Conservation (phyloP, 2,113 vertebrate genomes). For the Antechinus flavipes region DNA sequence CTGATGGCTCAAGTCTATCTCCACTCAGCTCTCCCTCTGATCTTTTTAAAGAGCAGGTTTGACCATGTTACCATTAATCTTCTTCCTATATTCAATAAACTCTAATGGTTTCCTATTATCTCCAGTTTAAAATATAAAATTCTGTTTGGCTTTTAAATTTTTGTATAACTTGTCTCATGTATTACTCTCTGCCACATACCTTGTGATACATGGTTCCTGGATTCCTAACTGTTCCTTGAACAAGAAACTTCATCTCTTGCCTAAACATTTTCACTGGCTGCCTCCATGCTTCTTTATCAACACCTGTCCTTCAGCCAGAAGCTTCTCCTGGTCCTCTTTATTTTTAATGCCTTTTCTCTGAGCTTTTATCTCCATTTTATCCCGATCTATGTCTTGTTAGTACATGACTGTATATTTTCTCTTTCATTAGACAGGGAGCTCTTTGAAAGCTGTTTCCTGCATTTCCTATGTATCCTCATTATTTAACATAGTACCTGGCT, state of each 20-base stretch:
- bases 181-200: background rate
- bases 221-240: background rate
- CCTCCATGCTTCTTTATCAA: background rate
- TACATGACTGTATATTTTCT: background rate
- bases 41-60: background rate
- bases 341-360: background rate
- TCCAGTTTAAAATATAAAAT: background rate
- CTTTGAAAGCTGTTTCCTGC: background rate
- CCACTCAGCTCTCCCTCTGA: background rate
- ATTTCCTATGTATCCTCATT: background rate
- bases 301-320: background rate
- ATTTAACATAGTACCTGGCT: background rate
- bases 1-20: background rate
- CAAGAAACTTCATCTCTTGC: background rate
- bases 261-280: no score
- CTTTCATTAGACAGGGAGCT: no score
- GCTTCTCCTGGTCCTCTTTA: background rate
- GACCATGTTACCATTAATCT: background rate
- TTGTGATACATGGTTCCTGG: background rate
- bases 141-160: background rate
- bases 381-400: background rate
- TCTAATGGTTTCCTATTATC: background rate
- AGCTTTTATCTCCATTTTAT: background rate
- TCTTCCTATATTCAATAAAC: background rate
- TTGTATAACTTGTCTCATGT: background rate